Conservation (phyloP, 2,113 vertebrate species). For the Gnathonemus echidnorhynchus region DNA sequence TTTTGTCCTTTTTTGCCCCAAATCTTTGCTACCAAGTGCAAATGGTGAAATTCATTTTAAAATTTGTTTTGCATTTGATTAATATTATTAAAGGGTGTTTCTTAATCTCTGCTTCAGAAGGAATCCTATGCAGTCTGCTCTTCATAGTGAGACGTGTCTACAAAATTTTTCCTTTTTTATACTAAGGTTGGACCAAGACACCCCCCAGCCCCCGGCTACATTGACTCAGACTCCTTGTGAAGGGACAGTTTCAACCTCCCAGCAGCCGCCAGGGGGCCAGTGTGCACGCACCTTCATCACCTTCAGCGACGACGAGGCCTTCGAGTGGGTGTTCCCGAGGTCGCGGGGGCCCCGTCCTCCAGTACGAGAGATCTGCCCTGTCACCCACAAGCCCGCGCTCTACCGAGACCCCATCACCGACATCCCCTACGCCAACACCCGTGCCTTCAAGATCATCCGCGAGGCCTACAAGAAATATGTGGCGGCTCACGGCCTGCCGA, state of each 20-base stretch:
- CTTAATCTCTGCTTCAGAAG: neutral
- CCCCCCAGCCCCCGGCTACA: constrained; percentile 29
- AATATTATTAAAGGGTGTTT: neutral
- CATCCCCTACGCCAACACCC: constrained; percentile 81
- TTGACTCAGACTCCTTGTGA: neutral
- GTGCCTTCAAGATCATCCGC: constrained; percentile 88
- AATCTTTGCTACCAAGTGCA: neutral
- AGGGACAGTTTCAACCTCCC: constrained; percentile 20
- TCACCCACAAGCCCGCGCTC: constrained; percentile 79
- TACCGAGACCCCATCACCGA: constrained; percentile 92
- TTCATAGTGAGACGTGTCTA: neutral
- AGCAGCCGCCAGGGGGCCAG: constrained; percentile 52
- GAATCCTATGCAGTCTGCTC: neutral
- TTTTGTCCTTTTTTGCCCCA: neutral
- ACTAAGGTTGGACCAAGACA: constrained; percentile 77
- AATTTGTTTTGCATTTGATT: neutral
- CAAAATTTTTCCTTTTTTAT: neutral
- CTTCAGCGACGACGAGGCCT: constrained; percentile 83
- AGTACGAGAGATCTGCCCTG: constrained; percentile 80
- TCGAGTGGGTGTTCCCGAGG: constrained; percentile 66
- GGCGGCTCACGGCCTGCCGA: constrained; percentile 82
- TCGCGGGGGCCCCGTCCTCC: constrained; percentile 54
- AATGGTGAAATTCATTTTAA: neutral
- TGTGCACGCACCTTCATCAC: constrained; percentile 88
- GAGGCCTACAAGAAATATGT: constrained; percentile 92